These are phyloP conservation scores for Drosophila repletoides DNA, from an alignment of 1,140 invertebrate species.

Conservation along the genomic window DNA sequence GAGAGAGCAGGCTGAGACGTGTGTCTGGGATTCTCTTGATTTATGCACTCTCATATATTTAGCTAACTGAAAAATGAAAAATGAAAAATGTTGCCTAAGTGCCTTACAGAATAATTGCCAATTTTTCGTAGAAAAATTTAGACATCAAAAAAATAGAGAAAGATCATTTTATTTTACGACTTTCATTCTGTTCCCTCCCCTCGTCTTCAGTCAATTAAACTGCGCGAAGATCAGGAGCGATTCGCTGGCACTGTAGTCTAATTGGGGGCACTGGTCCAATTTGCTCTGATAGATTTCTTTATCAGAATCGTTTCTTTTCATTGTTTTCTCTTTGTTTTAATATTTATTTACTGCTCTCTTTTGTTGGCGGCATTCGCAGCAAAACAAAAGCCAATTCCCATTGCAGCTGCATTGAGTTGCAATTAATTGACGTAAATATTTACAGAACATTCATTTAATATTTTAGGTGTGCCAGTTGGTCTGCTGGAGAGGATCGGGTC, in stretches of 20 bases:
- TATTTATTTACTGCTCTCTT: too few species aligned
- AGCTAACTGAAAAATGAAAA: neutral
- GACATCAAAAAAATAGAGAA: slow-evolving; percentile 37
- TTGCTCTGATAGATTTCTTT: slow-evolving; percentile 54
- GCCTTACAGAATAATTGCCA: slow-evolving; percentile 16
- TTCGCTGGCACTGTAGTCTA: slow-evolving; percentile 9
- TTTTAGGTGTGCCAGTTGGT: slow-evolving; percentile 53
- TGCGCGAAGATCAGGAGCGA: too few species aligned
- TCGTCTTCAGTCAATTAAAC: slow-evolving; percentile 15
- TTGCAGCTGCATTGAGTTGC: slow-evolving; percentile 36
- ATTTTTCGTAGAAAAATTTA: slow-evolving; percentile 51
- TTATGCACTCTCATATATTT: slow-evolving; percentile 22
- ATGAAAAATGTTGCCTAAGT: slow-evolving; percentile 4
- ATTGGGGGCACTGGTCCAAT: slow-evolving; percentile 54
- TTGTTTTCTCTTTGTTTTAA: neutral
- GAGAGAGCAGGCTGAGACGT: neutral
- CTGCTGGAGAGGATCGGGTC: too few species aligned
- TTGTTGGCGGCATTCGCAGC: slow-evolving; percentile 20
- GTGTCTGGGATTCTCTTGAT: slow-evolving; percentile 18
- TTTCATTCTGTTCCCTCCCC: too few species aligned
- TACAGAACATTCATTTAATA: slow-evolving; percentile 60
- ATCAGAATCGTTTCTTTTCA: slow-evolving; percentile 13
- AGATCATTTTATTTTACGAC: slow-evolving; percentile 35
- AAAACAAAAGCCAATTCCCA: slow-evolving; percentile 34
- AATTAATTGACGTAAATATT: slow-evolving; percentile 73